A percentile compares a stretch with the other conserved stretches of the same genome.
Conservation (phyloP, 2,113 vertebrate genomes). For the Hydrolagus affinis region DNA sequence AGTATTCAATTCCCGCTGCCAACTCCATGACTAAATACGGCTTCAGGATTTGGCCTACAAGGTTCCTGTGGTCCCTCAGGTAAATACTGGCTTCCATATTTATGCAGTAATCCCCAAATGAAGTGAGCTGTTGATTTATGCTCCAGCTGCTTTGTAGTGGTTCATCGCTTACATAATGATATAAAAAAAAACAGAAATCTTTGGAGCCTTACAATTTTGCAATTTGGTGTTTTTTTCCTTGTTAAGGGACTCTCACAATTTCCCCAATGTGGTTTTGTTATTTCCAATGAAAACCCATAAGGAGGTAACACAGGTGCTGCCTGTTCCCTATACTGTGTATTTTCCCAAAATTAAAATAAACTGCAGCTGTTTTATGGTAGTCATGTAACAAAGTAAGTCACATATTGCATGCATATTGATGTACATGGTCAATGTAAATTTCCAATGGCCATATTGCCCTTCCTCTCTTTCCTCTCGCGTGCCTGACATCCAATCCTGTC, state of each 20-base stretch:
- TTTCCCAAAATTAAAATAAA: background rate
- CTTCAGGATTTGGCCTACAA: background rate
- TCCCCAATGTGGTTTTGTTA: background rate
- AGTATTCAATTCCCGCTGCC: background rate
- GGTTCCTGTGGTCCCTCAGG: background rate
- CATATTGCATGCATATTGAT: background rate
- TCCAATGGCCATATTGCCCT: no score
- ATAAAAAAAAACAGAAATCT: background rate
- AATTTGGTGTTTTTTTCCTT: background rate
- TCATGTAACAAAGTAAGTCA: background rate
- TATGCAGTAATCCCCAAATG: background rate
- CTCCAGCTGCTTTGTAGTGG: constrained; percentile 6
- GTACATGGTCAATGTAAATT: no score
- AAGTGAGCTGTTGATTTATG: background rate
- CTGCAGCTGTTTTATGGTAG: constrained; percentile 5
- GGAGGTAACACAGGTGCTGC: no score
- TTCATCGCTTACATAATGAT: constrained; percentile 5
- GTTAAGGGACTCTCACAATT: background rate
- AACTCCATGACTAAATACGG: background rate
- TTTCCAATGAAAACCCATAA: background rate
- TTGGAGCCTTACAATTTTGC: background rate
- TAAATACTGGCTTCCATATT: background rate
- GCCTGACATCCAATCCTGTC: no score
- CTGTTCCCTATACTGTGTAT: background rate
- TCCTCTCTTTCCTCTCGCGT: no score